Base-by-base conservation (phyloP, 2,797 vertebrate genomes). In the Buceros bicornis region DNA sequence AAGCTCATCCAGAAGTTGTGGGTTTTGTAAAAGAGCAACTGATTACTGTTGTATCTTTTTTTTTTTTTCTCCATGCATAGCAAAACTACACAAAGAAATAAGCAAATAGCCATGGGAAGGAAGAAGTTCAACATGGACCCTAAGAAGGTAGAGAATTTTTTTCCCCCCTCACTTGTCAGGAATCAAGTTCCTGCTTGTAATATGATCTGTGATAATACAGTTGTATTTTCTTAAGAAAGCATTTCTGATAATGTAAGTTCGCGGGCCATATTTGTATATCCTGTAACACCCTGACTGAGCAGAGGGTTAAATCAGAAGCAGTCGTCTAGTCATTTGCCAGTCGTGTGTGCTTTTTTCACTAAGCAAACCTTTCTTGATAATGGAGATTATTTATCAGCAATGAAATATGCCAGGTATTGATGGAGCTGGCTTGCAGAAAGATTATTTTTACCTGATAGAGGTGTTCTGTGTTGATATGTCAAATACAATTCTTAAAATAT, bases 91-190 rank as follows among this genome's bases (percentile, higher is more conserved):
- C 99, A 99, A 97, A 98, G 99, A 96, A 99, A 99, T 97, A 99
- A 99, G 91, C 99, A 99, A 96, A 99, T 99, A 67, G 99, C 99
- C 40, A 99, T 99, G 98, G 99, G 99, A 91, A 99, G 99, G 95
- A 99, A 99, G 98, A 99, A 99, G 96, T 99, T 99, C 98, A 99
- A 99, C 97, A 99, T 99, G 99, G 99, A 99, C 88, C 99, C 99
- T 71, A 99, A 99, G 96, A 99, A 99, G 99, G 99, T 99, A 96
- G 72, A 82, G 35, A 67, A 8, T 3, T 66, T 40, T 48, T 87
- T 50, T 56, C 53, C 15, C 25, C 48, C 47, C 47, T 2, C 6
- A 8, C 22, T 66, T 73, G n/a, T 64, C 45, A 84, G 35, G 67
- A 67, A 56, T 60, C 11, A n/a, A 14, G 5, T 65, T 72, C 71